Base-by-base conservation (phyloP, 1,140 invertebrate species). In the Berghia stephanieae region DNA sequence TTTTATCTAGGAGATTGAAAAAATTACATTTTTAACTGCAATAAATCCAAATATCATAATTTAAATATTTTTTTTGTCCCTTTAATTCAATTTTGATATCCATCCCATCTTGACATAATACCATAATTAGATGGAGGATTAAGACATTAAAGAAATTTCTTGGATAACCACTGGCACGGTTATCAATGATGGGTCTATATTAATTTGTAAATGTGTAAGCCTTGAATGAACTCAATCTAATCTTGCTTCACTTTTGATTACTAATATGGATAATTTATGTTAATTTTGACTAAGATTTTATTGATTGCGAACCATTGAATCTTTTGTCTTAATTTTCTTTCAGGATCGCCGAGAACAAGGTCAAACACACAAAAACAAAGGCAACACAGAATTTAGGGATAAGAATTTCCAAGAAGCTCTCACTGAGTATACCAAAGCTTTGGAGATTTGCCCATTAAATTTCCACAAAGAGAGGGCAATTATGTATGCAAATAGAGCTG, bases 401-500 rank as follows among this genome's bases (percentile, higher is more conserved):
- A 92, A 90, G 40, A 90, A 95, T 13, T 95, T 92, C 88, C 85
- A 92, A 76, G 91, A 93, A 81, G 94, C 95, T 3, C 89, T 93
- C 31, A 84, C 90, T 16, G 87, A 86, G 0, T 98, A 98, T 83
- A 94, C 93, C 2, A 88, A 92, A 89, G 96, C 93, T 13, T 88
- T 99, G 36, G 90, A 90, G 57, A 91, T 92, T 0, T 98, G 96
- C 90, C 95, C 96, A 0, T 88, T 94, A 8, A 86, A 89, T 27
- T 95, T 92, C 86, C 82, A 70, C 13, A 93, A 93, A 83, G 94
- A 96, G 69, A 91, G 96, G 79, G 91, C 96, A 2, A 92, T 98
- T 80, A 90, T 98, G 8, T 97, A 94, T 88, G 94, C 94, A 3
- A 99, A 99, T 90, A 91, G 96, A 84, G 95, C 95, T 66, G 96